A percentile compares a stretch with the other conserved stretches of the same genome.
phyloP scores from a whole-genome alignment of 2,113 vertebrate genomes.

The Mus spicilegus region DNA sequence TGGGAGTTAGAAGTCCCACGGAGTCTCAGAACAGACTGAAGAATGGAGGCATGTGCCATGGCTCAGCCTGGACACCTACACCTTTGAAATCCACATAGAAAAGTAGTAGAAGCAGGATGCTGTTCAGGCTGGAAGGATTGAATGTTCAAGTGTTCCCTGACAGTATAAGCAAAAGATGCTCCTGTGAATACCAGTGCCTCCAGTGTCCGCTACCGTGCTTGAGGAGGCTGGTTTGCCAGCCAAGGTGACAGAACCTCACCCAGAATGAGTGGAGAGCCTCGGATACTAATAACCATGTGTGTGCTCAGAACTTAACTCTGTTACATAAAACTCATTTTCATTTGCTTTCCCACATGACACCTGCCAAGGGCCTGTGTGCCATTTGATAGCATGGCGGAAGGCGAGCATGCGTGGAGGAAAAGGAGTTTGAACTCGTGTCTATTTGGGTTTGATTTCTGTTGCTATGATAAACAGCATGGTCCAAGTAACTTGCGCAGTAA shows the following conservation, averaged over 20 bases:
- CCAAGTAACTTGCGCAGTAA: not conserved
- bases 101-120: not conserved
- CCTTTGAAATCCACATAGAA: not conserved
- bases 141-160: not conserved
- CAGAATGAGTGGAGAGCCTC: not conserved
- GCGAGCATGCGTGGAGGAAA: not conserved
- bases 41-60: fast-evolving
- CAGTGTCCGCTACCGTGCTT: fast-evolving
- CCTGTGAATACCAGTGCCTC: not conserved
- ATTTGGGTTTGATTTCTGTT: not conserved
- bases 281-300: fast-evolving
- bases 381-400: not conserved
- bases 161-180: not conserved
- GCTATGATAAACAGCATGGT: not conserved
- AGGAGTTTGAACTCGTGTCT: not conserved
- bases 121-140: not conserved
- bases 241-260: not conserved
- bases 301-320: not conserved
- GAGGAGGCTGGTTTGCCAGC: not conserved
- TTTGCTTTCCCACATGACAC: not conserved
- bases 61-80: not conserved
- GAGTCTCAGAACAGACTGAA: not conserved
- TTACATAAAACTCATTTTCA: not conserved
- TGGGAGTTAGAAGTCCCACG: not conserved
- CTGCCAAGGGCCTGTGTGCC: not conserved